Conservation (phyloP, 2,888 invertebrate species). For the Sinelater perroti region DNA sequence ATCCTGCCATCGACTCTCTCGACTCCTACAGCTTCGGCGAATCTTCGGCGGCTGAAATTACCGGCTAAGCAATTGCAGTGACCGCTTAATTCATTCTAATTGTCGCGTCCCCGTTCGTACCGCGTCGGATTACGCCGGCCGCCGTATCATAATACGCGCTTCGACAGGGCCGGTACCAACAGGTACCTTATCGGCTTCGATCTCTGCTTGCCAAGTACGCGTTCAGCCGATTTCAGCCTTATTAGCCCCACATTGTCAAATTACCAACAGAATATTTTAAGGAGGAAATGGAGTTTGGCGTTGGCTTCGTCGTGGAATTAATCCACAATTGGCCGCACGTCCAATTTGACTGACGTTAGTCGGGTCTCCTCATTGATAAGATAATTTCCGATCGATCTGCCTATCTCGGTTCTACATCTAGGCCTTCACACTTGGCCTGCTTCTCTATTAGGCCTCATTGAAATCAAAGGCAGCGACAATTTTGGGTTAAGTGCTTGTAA, state of each 20-base stretch:
- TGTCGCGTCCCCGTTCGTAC: conserved; percentile 24
- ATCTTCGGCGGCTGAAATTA: conserved; percentile 10
- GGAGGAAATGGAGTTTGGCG: no score
- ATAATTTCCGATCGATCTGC: conserved; percentile 2
- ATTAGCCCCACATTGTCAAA: no score
- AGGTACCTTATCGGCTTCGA: conserved; percentile 8
- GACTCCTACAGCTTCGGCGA: no score
- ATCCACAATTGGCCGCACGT: not conserved
- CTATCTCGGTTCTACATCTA: conserved; percentile 2
- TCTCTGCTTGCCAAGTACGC: no score
- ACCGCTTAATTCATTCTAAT: conserved; percentile 28
- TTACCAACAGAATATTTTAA: no score
- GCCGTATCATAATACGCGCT: conserved; percentile 20
- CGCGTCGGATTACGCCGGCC: conserved; percentile 18
- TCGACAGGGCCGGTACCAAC: conserved; percentile 20
- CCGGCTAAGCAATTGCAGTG: conserved; percentile 22
- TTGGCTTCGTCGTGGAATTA: no score
- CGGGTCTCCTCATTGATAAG: not conserved
- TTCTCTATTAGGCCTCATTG: no score
- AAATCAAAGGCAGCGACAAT: no score
- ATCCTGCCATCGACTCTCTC: not conserved
- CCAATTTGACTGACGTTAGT: not conserved
- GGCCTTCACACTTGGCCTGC: not conserved
- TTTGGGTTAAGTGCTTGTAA: no score
- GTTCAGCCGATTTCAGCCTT: no score